Evolutionary conservation across 2,797 vertebrate species (phyloP).

Genomic region (Scarus forsteni): DNA sequence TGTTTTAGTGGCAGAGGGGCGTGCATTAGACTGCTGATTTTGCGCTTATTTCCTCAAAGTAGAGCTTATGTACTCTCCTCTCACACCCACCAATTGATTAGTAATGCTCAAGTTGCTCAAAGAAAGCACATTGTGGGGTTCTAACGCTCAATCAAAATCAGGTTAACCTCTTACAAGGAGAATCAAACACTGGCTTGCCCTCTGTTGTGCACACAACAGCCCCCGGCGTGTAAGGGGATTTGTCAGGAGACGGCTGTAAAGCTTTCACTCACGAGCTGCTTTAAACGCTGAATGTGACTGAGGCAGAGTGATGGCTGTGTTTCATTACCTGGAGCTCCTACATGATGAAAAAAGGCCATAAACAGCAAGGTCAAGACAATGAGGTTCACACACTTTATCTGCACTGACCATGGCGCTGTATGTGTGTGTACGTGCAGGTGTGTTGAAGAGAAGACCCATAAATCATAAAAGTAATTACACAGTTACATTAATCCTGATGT

Average conservation of each 20-base stretch:
- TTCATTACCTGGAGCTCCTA: constrained; percentile 34
- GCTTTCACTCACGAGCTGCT: constrained; percentile 18
- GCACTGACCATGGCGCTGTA: constrained; percentile 1
- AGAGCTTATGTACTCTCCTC: constrained; percentile 16
- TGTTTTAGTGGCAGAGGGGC: constrained; percentile 1
- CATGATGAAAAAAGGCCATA: constrained; percentile 31
- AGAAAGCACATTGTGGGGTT: constrained; percentile 39
- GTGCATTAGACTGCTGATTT: constrained; percentile 17
- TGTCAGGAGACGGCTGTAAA: constrained; percentile 44
- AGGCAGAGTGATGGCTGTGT: constrained; percentile 23
- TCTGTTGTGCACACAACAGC: constrained; percentile 8
- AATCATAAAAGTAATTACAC: constrained; percentile 84
- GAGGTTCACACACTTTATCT: constrained; percentile 21
- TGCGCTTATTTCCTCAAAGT: constrained; percentile 26
- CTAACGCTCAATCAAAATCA: constrained; percentile 65
- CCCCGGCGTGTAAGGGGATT: constrained; percentile 52
- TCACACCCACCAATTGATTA: constrained; percentile 57
- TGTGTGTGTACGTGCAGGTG: constrained; percentile 24
- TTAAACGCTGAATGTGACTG: constrained; percentile 36
- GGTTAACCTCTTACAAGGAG: constrained; percentile 63
- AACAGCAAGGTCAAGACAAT: constrained; percentile 49
- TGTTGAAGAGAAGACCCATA: constrained; percentile 52
- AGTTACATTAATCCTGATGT: constrained; percentile 78
- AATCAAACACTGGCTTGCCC: constrained; percentile 42
- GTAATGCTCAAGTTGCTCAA: constrained; percentile 48